A percentile compares a stretch with the other conserved stretches of the same genome.
These are phyloP conservation scores for Takifugu flavidus DNA, from an alignment of 2,113 vertebrate species.

Conservation along the genomic window DNA sequence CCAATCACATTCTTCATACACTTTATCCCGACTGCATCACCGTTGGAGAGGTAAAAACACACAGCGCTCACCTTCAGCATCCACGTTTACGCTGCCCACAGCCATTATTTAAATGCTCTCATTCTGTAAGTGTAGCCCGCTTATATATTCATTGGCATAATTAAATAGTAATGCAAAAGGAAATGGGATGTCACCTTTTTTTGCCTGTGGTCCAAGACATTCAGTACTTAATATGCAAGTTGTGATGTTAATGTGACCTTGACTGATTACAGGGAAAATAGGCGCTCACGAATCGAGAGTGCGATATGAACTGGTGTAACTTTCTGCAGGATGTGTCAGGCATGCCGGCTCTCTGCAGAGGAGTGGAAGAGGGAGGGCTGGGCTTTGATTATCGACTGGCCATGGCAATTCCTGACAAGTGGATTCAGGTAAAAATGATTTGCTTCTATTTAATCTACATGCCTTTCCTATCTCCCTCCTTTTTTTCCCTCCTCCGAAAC, in stretches of 20 bases:
- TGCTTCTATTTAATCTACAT: slow-evolving; percentile 7
- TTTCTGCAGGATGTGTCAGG: slow-evolving; percentile 90
- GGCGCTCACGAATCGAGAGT: slow-evolving; percentile 33
- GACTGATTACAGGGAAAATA: slow-evolving; percentile 17
- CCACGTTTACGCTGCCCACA: slow-evolving; percentile 46
- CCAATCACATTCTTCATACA: slow-evolving; percentile 87
- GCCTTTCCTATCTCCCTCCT: background rate
- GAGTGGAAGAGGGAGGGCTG: slow-evolving; percentile 82
- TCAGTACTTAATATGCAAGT: slow-evolving; percentile 3
- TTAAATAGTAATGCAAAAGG: slow-evolving; percentile 55
- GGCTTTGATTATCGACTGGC: slow-evolving; percentile 96
- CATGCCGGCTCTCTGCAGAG: slow-evolving; percentile 91
- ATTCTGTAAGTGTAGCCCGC: slow-evolving; percentile 40
- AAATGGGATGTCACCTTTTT: slow-evolving; percentile 41
- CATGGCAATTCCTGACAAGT: slow-evolving; percentile 98
- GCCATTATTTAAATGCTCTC: slow-evolving; percentile 55
- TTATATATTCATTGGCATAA: slow-evolving; percentile 52
- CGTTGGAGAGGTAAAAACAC: slow-evolving; percentile 87
- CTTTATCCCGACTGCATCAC: slow-evolving; percentile 92
- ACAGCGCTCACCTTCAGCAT: slow-evolving; percentile 34
- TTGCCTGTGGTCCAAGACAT: slow-evolving; percentile 20
- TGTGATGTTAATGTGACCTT: slow-evolving; percentile 33
- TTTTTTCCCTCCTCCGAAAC: background rate
- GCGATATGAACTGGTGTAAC: slow-evolving; percentile 27
- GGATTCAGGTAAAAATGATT: slow-evolving; percentile 87